Evolutionary conservation across 64 coral and sea anemone genomes (phyloP).

Genomic region (Stichodactyla helianthus): DNA sequence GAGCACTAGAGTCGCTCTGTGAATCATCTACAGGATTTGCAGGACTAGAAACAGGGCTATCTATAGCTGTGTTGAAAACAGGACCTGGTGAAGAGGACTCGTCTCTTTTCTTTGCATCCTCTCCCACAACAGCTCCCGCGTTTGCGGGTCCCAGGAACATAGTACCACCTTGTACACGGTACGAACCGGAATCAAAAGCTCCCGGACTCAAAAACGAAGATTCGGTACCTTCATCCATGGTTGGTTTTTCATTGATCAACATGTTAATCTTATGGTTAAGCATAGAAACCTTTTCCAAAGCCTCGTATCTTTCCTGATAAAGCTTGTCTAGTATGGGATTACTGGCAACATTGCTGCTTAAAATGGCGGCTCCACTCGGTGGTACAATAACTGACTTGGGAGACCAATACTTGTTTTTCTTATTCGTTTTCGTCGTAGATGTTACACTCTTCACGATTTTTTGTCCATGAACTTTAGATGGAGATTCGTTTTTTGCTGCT

Average conservation of each 20-base stretch:
- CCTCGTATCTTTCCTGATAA: neutral
- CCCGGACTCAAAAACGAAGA: constrained; percentile 3
- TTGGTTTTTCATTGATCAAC: neutral
- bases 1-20: neutral
- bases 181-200: neutral
- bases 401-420: neutral
- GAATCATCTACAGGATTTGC: neutral
- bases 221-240: neutral
- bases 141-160: constrained; percentile 19
- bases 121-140: constrained; percentile 1
- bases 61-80: neutral
- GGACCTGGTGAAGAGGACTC: neutral
- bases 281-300: neutral
- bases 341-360: neutral
- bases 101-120: neutral
- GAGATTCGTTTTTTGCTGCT: neutral
- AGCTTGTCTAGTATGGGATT: neutral
- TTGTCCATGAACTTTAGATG: neutral
- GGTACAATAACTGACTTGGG: neutral
- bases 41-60: neutral
- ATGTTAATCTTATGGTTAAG: neutral
- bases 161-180: neutral
- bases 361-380: neutral
- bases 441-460: neutral
- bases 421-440: neutral